Evolutionary conservation across 2,888 invertebrate species (phyloP).

Genomic region (Chymomyza amoena): DNA sequence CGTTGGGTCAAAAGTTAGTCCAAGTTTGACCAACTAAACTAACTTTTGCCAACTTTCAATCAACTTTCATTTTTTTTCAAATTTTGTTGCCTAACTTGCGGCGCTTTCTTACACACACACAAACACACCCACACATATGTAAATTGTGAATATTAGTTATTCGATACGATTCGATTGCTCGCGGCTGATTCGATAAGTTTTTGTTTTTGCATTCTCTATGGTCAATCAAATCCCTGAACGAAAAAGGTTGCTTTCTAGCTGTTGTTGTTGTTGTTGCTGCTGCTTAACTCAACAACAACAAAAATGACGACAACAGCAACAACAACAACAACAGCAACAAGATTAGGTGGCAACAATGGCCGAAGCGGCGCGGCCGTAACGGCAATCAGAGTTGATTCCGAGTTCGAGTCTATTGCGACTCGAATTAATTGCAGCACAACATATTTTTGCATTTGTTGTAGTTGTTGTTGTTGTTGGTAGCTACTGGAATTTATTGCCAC

Average conservation of each 20-base stretch:
- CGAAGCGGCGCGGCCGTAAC: not conserved
- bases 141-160: not conserved
- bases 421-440: conserved; percentile 52
- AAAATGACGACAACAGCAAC: conserved; percentile 3
- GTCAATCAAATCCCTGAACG: conserved; percentile 44
- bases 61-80: not conserved
- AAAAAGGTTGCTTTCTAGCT: not conserved
- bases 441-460: conserved; percentile 10
- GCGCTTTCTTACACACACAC: not conserved
- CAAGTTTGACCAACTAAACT: not conserved
- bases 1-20: not conserved
- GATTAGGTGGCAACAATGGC: conserved; percentile 6
- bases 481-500: conserved; percentile 72
- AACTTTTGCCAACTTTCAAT: conserved; percentile 15
- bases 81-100: not conserved
- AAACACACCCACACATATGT: not conserved
- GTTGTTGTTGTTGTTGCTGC: not conserved
- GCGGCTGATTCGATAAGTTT: not conserved
- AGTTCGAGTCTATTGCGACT: conserved; percentile 45
- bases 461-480: conserved; percentile 23
- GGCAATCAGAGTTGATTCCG: not conserved
- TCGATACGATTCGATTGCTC: not conserved
- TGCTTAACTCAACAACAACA: not conserved
- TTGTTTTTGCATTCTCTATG: not conserved
- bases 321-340: conserved; percentile 14